Evolutionary conservation across 2,113 vertebrate genomes (phyloP), one percentile per base, ranked within the genome.

Genomic region (Oryzias celebensis): DNA sequence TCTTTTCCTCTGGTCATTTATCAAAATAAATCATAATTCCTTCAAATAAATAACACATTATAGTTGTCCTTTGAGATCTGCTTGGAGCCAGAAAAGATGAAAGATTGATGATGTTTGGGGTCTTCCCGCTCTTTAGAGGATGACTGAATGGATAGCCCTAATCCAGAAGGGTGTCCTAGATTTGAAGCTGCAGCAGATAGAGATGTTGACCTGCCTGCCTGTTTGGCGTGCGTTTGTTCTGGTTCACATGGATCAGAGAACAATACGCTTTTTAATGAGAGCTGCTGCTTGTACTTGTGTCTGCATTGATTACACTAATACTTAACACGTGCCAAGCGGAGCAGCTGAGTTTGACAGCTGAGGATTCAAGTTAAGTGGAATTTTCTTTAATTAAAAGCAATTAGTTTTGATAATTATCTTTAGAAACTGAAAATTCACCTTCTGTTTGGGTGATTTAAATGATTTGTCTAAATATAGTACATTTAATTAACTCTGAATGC

Each of bases 201-300:
- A 85, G 65, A 46, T 28, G 70, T 78, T 73, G 81, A 79, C 71
- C 75, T 74, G 56, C 17, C 58, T 46, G 56, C 18, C 58, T 46
- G 31, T 12, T 7, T 61, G 69, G 49, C 1, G 15, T 16, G 20
- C 65, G 49, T 67, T 51, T 42, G 54, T 56, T 61, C 49, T 60
- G 36, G 41, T 52, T 41, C 48, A 59, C 53, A 26, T 47, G 56
- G 50, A 50, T 12, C 41, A 17, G 53, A 73, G 75, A 90, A 92
- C 90, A 92, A 90, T 86, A 67, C 81, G 71, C 48, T 24, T 73
- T 85, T 63, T 89, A 88, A 92, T 90, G 79, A 88, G 83, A 54
- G 71, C 60, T 65, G 77, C 77, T 51, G 54, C 42, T 58, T 41
- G 41, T 54, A 62, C 78, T 68, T 4, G 17, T n/a, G 64, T 73